Evolutionary conservation across 2,888 invertebrate genomes (phyloP).

Genomic region (Schrankia costaestrigalis): DNA sequence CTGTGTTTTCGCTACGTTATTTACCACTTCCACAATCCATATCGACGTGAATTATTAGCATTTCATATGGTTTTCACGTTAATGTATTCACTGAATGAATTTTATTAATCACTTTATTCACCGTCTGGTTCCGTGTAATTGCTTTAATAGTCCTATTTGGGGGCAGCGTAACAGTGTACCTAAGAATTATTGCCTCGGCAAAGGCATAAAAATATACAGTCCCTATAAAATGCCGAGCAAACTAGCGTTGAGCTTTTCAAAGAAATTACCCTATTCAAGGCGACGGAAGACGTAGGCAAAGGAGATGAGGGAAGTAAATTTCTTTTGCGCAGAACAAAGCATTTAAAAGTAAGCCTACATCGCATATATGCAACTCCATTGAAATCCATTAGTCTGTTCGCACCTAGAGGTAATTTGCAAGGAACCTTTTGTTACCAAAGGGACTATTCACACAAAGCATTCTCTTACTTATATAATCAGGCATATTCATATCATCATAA

Average conservation of each 20-base stretch:
- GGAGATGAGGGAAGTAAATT: constrained; percentile 62
- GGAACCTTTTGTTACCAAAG: constrained; percentile 66
- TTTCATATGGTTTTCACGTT: constrained; percentile 15
- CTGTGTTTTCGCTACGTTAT: constrained; percentile 14
- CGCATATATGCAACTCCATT: constrained; percentile 69
- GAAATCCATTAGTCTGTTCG: constrained; percentile 71
- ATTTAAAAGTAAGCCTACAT: constrained; percentile 66
- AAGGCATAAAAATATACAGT: constrained; percentile 36
- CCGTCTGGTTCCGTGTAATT: constrained; percentile 17
- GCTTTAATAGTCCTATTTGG: constrained; percentile 23
- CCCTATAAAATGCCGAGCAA: constrained; percentile 39
- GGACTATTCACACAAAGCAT: constrained; percentile 58
- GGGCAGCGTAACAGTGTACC: constrained; percentile 17
- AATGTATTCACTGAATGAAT: constrained; percentile 20
- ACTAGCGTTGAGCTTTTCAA: constrained; percentile 52
- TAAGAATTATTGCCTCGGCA: constrained; percentile 37
- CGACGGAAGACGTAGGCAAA: constrained; percentile 58
- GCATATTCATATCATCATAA: constrained; percentile 58
- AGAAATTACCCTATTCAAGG: constrained; percentile 62
- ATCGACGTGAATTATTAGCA: constrained; percentile 16
- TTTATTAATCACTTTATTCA: constrained; percentile 21
- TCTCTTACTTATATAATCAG: constrained; percentile 53
- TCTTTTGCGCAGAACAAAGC: constrained; percentile 72
- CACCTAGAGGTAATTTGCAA: constrained; percentile 69
- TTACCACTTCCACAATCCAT: constrained; percentile 17